Evolutionary conservation across 2,113 vertebrate genomes (phyloP).

Genomic region (Pomatostomus ruficeps): DNA sequence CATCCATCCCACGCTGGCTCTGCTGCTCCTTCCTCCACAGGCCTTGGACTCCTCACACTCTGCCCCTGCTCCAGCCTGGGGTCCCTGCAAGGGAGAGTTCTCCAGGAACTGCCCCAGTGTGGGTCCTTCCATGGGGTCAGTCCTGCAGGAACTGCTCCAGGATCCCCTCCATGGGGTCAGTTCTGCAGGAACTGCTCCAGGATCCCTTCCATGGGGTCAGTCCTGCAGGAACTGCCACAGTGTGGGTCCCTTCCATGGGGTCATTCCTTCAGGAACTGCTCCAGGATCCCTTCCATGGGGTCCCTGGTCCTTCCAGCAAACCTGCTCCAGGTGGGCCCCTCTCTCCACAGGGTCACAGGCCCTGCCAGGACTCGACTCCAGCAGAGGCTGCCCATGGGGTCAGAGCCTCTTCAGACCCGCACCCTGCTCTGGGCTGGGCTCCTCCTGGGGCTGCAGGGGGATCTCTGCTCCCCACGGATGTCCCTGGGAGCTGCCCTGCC

Average conservation of each 20-base stretch:
- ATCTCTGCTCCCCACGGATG: too few species aligned
- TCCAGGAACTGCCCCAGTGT: background rate
- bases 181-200: background rate
- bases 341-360: background rate
- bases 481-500: accelerated
- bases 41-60: background rate
- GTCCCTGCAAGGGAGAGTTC: background rate
- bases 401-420: background rate
- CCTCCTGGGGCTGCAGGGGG: background rate
- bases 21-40: background rate
- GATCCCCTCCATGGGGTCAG: background rate
- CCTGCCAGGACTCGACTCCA: background rate
- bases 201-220: background rate
- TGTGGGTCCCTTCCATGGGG: background rate
- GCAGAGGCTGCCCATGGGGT: background rate
- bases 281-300: background rate
- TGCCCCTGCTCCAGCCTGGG: background rate
- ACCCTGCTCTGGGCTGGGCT: background rate
- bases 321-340: background rate
- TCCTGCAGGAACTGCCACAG: background rate
- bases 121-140: background rate
- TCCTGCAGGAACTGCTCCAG: background rate
- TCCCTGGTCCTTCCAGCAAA: background rate
- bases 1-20: background rate
- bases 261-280: background rate